Conservation (phyloP, 2,888 invertebrate species). For the Drosophila nr. medialis region DNA sequence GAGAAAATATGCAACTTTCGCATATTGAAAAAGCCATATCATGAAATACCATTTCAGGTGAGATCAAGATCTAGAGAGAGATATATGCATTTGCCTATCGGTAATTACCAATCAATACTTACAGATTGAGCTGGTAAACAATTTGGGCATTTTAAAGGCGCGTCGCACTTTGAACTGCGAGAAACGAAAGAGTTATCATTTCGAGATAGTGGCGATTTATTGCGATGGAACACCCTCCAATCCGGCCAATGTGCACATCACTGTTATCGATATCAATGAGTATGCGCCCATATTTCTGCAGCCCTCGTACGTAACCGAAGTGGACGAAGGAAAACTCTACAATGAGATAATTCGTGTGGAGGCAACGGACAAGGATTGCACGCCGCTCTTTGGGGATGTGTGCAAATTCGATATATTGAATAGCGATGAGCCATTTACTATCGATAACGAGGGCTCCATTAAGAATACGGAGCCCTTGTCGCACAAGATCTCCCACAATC, state of each 20-base stretch:
- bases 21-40: conserved; percentile 96
- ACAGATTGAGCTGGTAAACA: conserved; percentile 90
- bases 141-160: conserved; percentile 92
- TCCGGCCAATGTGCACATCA: conserved; percentile 96
- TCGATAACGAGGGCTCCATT: conserved; percentile 97
- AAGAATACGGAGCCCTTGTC: conserved; percentile 97
- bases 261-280: conserved; percentile 98
- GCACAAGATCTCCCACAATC: conserved; percentile 96
- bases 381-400: conserved; percentile 96
- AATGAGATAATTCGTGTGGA: conserved; percentile 96
- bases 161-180: conserved; percentile 95
- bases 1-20: conserved; percentile 94
- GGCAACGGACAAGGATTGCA: conserved; percentile 97
- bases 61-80: conserved; percentile 41
- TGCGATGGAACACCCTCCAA: conserved; percentile 94
- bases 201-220: conserved; percentile 96
- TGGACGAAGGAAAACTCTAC: conserved; percentile 95
- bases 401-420: conserved; percentile 99
- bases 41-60: conserved; percentile 96
- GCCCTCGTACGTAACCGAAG: conserved; percentile 94
- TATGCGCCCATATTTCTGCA: conserved; percentile 96
- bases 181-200: conserved; percentile 96
- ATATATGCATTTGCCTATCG: background rate
- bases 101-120: conserved; percentile 39
- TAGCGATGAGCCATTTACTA: conserved; percentile 94